Base-by-base conservation (phyloP, 2,888 invertebrate species). In the Crematogaster levior region DNA sequence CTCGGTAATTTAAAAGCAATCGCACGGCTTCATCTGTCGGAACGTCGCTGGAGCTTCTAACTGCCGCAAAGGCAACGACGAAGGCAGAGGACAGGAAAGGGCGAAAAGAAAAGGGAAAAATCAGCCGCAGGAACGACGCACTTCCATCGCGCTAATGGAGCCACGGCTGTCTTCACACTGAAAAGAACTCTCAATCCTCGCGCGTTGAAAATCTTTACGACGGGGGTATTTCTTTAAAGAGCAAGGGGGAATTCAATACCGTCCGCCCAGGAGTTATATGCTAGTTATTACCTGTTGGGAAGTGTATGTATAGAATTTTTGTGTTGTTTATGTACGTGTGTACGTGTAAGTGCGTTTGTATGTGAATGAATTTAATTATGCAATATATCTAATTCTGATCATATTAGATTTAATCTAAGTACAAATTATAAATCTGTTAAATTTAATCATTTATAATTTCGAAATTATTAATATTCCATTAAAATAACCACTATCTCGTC, bases 1-100 rank as follows among this genome's bases (percentile, higher is more conserved):
- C 34, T 75, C 85, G 90, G 87, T 91, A 91, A 91, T 92, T 92
- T 88, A 91, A 89, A 91, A 89, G 91, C 89, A 90, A 92, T 92
- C 88, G 90, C 87, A 91, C 86, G 85, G 90, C 90, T 91, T 91
- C 90, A 91, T 91, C 86, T 87, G 85, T 86, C 73, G 83, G 74
- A 79, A 77, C 61, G 56, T 66, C 82, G 56, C 43, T 15, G 21
- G 53, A 66, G 34, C 40, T 27, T 56, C 43, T 79, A 68, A 79
- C 43, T 79, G 68, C 56, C 66, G 43, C 77, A 12, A 66, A 68
- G 56, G 68, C 40, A 40, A 24, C 18, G 75, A 53, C 27, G 30
- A 40, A 40, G 53, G 66, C 56, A 51, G n/a, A 40, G 53, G 46
- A 46, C 18, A 51, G 58, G 37, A 75, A 30, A 27, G 75, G 34